Conservation (phyloP, 2,888 invertebrate species). For the Beris chalybata region DNA sequence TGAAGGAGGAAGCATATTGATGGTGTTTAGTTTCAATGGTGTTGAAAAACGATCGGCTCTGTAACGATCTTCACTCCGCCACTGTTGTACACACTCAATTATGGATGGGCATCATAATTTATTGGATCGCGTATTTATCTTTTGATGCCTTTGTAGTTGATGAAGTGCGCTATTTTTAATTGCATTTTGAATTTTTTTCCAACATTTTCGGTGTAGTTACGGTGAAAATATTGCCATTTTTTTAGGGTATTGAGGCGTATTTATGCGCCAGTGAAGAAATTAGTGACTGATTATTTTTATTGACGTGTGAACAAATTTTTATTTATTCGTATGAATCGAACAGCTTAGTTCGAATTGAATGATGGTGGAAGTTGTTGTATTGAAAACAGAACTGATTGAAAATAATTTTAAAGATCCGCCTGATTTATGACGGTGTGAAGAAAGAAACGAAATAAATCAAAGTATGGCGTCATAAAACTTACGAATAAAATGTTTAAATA, state of each 20-base stretch:
- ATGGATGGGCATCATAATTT: slow-evolving; percentile 32
- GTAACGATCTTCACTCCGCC: slow-evolving; percentile 22
- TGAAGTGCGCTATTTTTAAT: slow-evolving; percentile 16
- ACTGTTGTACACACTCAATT: slow-evolving; percentile 20
- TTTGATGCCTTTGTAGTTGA: slow-evolving; percentile 32
- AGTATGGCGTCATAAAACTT: slow-evolving; percentile 10
- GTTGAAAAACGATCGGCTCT: slow-evolving; percentile 28
- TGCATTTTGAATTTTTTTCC: slow-evolving; percentile 20
- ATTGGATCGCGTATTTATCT: slow-evolving; percentile 30
- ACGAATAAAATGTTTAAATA: slow-evolving; percentile 9
- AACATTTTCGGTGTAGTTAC: background rate
- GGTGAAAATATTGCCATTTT: slow-evolving; percentile 24
- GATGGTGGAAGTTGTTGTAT: slow-evolving; percentile 21
- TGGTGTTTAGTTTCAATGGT: slow-evolving; percentile 32
- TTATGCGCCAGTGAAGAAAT: slow-evolving; percentile 19
- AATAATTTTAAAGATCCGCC: too few species aligned
- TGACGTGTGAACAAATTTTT: slow-evolving; percentile 8
- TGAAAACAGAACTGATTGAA: slow-evolving; percentile 16
- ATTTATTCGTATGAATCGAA: slow-evolving; percentile 1
- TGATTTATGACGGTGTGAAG: background rate
- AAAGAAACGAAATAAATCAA: slow-evolving; percentile 26
- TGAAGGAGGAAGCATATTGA: slow-evolving; percentile 32
- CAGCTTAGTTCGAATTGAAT: slow-evolving; percentile 5
- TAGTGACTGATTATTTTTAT: slow-evolving; percentile 28
- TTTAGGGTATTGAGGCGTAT: slow-evolving; percentile 6